phyloP scores from a whole-genome alignment of 2,797 vertebrate genomes.

The Adelosebastes latens region DNA sequence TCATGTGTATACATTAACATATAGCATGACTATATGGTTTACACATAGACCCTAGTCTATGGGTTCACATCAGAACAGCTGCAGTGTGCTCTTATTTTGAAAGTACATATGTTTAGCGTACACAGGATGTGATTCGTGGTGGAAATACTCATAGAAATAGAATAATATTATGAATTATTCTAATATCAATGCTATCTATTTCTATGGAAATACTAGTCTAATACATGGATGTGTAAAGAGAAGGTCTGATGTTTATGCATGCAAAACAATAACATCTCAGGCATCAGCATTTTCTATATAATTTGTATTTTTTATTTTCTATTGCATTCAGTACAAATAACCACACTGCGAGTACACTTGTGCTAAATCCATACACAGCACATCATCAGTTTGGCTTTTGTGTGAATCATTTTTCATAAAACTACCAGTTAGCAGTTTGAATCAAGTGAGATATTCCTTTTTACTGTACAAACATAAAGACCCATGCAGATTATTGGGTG shows the following conservation, averaged over 20 bases:
- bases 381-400: not conserved
- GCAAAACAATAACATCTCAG: not conserved
- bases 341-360: fast-evolving
- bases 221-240: too few relatives aligned
- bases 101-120: not conserved
- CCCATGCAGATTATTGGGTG: not conserved
- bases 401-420: not conserved
- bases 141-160: not conserved
- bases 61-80: too few relatives aligned
- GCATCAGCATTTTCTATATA: not conserved
- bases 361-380: not conserved
- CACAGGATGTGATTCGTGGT: not conserved
- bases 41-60: too few relatives aligned
- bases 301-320: not conserved
- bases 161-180: too few relatives aligned
- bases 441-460: not conserved
- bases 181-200: too few relatives aligned
- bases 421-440: not conserved
- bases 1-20: not conserved
- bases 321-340: not conserved
- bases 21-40: not conserved
- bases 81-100: not conserved
- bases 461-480: not conserved
- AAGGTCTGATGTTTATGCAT: not conserved
- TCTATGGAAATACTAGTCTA: too few relatives aligned